These are phyloP conservation scores for Casuarius casuarius DNA, from an alignment of 2,113 vertebrate genomes.

Conservation along the genomic window DNA sequence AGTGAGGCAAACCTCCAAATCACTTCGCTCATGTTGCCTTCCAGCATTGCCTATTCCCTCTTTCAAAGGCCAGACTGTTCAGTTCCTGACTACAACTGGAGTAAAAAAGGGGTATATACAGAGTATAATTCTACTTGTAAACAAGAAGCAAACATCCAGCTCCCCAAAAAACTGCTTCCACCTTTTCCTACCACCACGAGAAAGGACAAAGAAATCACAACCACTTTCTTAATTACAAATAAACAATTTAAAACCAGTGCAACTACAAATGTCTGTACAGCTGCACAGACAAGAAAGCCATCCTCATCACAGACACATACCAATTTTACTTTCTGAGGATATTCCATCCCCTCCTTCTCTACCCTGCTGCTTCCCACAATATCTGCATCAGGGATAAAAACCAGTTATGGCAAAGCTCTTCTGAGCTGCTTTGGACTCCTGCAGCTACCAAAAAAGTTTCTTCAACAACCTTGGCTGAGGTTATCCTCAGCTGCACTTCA, in stretches of 20 bases:
- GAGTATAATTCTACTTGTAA: neutral
- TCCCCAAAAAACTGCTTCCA: neutral
- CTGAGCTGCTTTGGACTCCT: neutral
- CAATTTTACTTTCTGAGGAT: neutral
- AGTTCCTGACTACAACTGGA: neutral
- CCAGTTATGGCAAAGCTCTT: neutral
- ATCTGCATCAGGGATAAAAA: slow-evolving; percentile 8
- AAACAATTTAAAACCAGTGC: neutral
- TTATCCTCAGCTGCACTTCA: slow-evolving; percentile 24
- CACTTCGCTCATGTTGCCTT: neutral
- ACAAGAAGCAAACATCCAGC: neutral
- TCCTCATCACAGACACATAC: neutral
- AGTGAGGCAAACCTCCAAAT: slow-evolving; percentile 28
- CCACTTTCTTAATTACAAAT: neutral
- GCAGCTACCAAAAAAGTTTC: neutral
- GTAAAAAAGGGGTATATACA: neutral
- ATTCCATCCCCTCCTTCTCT: neutral
- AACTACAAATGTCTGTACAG: neutral
- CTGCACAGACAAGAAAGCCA: neutral
- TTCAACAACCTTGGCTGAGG: neutral
- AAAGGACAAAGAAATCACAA: neutral
- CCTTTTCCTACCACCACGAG: neutral
- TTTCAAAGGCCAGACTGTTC: neutral
- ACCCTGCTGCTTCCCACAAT: neutral
- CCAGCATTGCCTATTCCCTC: neutral